phyloP scores from a whole-genome alignment of 1,140 invertebrate species.

The Elysia chlorotica region DNA sequence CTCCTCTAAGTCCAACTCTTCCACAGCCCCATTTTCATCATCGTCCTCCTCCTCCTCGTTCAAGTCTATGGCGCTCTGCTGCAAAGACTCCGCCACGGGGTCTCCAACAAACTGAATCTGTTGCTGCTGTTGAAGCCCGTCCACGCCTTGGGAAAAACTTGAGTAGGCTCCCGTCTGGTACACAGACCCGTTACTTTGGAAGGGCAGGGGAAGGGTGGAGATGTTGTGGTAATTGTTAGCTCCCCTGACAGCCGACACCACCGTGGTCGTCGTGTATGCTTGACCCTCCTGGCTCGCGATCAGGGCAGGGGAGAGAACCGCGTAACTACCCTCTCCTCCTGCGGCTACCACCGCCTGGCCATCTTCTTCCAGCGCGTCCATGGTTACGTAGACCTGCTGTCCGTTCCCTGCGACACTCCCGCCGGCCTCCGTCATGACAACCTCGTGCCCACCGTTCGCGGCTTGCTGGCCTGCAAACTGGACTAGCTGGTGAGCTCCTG shows the following conservation, averaged over 20 bases:
- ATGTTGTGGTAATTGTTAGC: conserved; percentile 9
- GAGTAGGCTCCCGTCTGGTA: too few species aligned
- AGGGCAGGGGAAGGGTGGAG: conserved; percentile 20
- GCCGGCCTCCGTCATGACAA: background rate
- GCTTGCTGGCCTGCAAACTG: background rate
- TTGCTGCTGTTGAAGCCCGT: background rate
- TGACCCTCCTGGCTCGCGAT: conserved; percentile 3
- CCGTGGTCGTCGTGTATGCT: background rate
- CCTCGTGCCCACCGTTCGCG: too few species aligned
- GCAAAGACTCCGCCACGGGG: too few species aligned
- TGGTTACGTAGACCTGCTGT: conserved; percentile 12
- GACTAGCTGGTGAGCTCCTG: background rate
- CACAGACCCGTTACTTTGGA: too few species aligned
- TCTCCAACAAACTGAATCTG: background rate
- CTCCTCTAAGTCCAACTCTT: conserved; percentile 3
- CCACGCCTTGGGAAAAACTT: background rate
- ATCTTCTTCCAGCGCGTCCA: background rate
- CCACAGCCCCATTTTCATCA: background rate
- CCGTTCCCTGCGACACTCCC: background rate
- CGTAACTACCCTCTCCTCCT: conserved; percentile 1
- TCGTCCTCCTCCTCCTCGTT: conserved; percentile 6
- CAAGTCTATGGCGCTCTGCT: background rate
- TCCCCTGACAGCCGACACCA: background rate
- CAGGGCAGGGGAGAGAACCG: conserved; percentile 19
- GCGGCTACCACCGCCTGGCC: background rate